Base-by-base conservation (phyloP, 2,797 vertebrate genomes). In the Macropus fuliginosus region DNA sequence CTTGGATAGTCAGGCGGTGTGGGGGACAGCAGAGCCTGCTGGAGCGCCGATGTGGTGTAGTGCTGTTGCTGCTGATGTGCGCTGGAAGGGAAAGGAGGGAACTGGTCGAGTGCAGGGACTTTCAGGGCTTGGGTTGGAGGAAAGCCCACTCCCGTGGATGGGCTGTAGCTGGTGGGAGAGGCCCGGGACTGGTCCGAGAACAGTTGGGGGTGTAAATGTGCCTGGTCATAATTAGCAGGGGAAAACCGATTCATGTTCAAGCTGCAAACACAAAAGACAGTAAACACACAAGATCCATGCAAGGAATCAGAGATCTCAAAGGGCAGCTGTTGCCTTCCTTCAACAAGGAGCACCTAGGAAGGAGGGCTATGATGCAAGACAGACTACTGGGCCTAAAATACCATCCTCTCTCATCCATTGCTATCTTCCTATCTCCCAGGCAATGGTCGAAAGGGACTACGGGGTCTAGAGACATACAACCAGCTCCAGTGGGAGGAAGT, bases 11-110 rank as follows among this genome's bases (percentile, higher is more conserved):
- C 99, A 56, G 99, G 98, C 0, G 99, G 99, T 0, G 99, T 99
- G 0, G 99, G 99, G 56, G 99, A 99, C 31, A 99, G 99, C 98
- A 99, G 98, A 21, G 99, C 99, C 98, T 99, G 99, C 98, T 99
- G 99, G 97, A 99, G 99, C 95, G 99, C 99, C 0, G 99, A 99
- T n/a, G 99, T 96, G 5, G 99, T 98, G 54, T 99, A 99, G 98
- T 98, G 98, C 93, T n/a, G 96, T 95, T 95, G 87, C 95, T 98
- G 98, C 97, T 98, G 98, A 91, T 95, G 99, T 95, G 98, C 92
- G 6, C 97, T 98, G 14, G 96, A 98, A 74, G 99, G 98, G 97
- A 99, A 99, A 90, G 95, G 96, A 98, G 99, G 99, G 96, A 99
- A 99, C 90, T 99, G 99, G 4, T 99, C 99, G 3, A 99, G 98